phyloP scores from a whole-genome alignment of 2,113 vertebrate genomes.

The Sardina pilchardus region DNA sequence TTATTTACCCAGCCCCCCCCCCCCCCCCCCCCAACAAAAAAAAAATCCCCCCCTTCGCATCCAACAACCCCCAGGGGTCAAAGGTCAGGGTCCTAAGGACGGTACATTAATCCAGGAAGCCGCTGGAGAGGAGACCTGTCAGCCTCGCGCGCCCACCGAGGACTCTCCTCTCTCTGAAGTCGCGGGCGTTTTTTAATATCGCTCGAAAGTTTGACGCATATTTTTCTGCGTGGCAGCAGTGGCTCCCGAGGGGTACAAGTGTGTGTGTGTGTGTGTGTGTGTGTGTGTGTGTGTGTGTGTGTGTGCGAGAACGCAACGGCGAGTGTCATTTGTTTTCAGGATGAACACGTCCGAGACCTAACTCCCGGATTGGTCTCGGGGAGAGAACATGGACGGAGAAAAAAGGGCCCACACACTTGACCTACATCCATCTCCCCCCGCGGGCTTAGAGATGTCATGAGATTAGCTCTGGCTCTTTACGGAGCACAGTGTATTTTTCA shows the following conservation, averaged over 20 bases:
- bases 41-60: background rate
- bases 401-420: background rate
- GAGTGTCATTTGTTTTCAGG: background rate
- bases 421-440: background rate
- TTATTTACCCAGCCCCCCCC: constrained; percentile 68
- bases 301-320: background rate
- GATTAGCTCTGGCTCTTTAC: background rate
- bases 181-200: background rate
- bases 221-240: background rate
- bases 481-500: background rate
- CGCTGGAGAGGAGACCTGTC: constrained; percentile 44
- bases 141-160: constrained; percentile 19
- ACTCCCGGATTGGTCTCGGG: background rate
- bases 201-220: background rate
- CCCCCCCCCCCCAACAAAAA: background rate
- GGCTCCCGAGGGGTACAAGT: background rate
- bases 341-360: background rate
- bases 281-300: background rate
- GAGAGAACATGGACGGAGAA: background rate
- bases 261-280: constrained; percentile 2
- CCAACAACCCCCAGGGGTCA: constrained; percentile 58
- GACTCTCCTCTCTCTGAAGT: constrained; percentile 5
- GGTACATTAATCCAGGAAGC: constrained; percentile 48
- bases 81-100: constrained; percentile 60
- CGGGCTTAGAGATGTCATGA: background rate